A percentile compares a stretch with the other conserved stretches of the same genome.
phyloP scores from a whole-genome alignment of 2,797 vertebrate species.

The Esox masquinongy region DNA sequence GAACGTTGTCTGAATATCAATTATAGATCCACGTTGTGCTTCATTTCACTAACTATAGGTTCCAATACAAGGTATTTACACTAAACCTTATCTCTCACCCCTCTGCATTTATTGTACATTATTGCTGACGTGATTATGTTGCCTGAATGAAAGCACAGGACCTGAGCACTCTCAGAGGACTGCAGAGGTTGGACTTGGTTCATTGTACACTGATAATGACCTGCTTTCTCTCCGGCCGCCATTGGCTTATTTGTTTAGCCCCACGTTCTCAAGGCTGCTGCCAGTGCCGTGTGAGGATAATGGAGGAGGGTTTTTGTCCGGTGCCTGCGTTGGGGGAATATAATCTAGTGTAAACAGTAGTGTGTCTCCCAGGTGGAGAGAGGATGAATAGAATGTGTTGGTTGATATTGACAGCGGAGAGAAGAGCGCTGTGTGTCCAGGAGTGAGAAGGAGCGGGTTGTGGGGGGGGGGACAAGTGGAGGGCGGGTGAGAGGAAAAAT shows the following conservation, averaged over 20 bases:
- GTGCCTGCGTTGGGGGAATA: conserved; percentile 46
- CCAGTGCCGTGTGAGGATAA: conserved; percentile 47
- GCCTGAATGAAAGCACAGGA: not conserved
- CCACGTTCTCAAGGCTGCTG: conserved; percentile 62
- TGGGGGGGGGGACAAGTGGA: not conserved
- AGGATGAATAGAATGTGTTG: conserved; percentile 50
- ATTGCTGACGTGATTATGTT: not conserved
- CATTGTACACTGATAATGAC: conserved; percentile 9
- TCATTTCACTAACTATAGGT: not conserved
- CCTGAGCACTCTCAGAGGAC: conserved; percentile 8
- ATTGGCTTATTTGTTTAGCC: conserved; percentile 55
- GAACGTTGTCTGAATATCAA: not conserved
- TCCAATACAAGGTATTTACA: not conserved
- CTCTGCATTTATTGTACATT: not conserved
- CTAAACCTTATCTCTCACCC: not conserved
- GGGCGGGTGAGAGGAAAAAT: not conserved
- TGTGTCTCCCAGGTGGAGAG: conserved; percentile 66
- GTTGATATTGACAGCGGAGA: conserved; percentile 38
- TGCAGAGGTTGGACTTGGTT: not conserved
- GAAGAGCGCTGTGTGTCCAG: conserved; percentile 5
- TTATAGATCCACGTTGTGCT: not conserved
- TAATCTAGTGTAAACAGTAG: conserved; percentile 71
- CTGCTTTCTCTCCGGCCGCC: conserved; percentile 14
- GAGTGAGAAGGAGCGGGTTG: not conserved
- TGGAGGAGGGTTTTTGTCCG: conserved; percentile 26